phyloP scores from a whole-genome alignment of 1,140 invertebrate species.

The Ceratosolen fusciceps region DNA sequence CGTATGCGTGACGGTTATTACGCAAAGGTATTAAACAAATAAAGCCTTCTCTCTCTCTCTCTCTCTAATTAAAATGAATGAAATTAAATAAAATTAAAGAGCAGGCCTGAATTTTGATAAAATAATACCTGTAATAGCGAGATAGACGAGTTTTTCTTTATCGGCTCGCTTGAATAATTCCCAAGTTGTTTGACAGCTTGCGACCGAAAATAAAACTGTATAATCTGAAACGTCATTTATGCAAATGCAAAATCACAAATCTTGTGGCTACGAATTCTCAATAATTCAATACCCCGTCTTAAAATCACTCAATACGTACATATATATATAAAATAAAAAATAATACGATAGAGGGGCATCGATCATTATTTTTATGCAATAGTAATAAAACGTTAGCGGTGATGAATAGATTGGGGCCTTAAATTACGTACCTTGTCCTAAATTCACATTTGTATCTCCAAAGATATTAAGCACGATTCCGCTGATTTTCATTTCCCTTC shows the following conservation, averaged over 20 bases:
- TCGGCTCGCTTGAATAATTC: slow-evolving; percentile 74
- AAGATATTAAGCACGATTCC: slow-evolving; percentile 77
- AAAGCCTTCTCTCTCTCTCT: too few relatives aligned
- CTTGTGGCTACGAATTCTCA: neutral
- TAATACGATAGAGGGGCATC: too few relatives aligned
- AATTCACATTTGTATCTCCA: slow-evolving; percentile 75
- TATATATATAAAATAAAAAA: neutral
- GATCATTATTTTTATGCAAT: neutral
- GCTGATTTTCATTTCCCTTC: slow-evolving; percentile 75
- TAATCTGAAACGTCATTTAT: slow-evolving; percentile 72
- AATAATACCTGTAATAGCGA: slow-evolving; percentile 77
- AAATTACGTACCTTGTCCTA: slow-evolving; percentile 75
- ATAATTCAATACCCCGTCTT: neutral
- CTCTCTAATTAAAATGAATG: too few relatives aligned
- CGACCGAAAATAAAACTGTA: slow-evolving; percentile 78
- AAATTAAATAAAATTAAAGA: slow-evolving; percentile 8
- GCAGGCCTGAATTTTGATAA: neutral
- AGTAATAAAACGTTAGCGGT: neutral
- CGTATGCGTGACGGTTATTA: too few relatives aligned
- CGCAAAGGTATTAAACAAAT: too few relatives aligned
- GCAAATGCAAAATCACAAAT: neutral
- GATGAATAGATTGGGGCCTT: neutral
- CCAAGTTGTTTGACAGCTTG: slow-evolving; percentile 80
- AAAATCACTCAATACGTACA: neutral
- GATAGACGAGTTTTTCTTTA: slow-evolving; percentile 77